These are phyloP conservation scores for Alces alces DNA, from an alignment of 2,113 vertebrate genomes.

Conservation along the genomic window DNA sequence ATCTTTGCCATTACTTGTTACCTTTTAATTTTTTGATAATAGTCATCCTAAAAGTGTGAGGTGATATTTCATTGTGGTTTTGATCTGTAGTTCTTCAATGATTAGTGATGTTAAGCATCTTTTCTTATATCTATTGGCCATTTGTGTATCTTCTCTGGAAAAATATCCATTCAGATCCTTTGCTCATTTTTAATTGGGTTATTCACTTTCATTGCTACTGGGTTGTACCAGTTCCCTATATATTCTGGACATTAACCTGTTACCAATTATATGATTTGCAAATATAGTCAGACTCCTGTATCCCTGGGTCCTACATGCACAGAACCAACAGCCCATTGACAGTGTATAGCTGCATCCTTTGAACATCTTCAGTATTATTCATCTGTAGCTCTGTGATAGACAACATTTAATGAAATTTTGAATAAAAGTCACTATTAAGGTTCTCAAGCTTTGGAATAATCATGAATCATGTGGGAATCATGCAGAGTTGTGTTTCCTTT, in stretches of 20 bases:
- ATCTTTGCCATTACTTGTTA: background rate
- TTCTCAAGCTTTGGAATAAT: background rate
- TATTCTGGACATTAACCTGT: background rate
- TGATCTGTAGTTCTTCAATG: background rate
- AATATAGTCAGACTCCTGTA: background rate
- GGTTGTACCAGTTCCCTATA: background rate
- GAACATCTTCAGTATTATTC: background rate
- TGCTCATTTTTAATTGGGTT: background rate
- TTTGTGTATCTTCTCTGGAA: background rate
- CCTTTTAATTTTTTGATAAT: background rate
- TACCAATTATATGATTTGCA: background rate
- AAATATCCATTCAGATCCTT: background rate
- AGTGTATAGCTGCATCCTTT: background rate
- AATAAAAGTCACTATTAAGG: background rate
- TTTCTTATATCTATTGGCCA: background rate
- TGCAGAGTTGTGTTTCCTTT: background rate
- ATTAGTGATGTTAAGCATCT: background rate
- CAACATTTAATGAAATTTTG: background rate
- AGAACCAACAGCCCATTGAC: background rate
- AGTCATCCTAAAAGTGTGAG: background rate
- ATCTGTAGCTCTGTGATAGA: background rate
- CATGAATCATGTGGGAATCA: background rate
- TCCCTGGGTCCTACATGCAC: background rate
- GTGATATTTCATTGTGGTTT: background rate
- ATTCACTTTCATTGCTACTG: background rate